Evolutionary conservation across 2,888 invertebrate genomes (phyloP).

Genomic region (Pecten maximus): DNA sequence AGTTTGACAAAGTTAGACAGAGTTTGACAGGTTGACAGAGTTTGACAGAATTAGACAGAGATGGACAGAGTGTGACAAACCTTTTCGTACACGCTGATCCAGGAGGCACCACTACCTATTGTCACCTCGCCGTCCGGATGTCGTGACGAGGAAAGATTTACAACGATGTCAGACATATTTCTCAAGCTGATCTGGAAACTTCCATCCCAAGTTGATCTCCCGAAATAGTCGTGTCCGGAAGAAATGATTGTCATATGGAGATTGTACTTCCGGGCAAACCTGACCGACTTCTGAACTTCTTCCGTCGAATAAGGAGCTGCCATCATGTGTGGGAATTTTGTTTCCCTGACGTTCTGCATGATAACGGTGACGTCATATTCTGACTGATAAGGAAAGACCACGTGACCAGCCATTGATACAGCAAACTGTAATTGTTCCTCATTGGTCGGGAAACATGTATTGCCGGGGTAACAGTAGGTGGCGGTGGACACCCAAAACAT

Average conservation of each 20-base stretch:
- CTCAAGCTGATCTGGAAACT: slow-evolving; percentile 51
- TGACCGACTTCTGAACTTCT: slow-evolving; percentile 56
- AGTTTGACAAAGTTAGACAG: too few relatives aligned
- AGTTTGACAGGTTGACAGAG: too few relatives aligned
- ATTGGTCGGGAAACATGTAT: slow-evolving; percentile 42
- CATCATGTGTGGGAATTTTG: slow-evolving; percentile 52
- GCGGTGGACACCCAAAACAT: background rate
- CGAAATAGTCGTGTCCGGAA: slow-evolving; percentile 59
- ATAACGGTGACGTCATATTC: slow-evolving; percentile 41
- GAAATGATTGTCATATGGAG: slow-evolving; percentile 51
- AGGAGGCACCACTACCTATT: slow-evolving; percentile 57
- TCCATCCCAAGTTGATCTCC: slow-evolving; percentile 58
- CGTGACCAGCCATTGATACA: slow-evolving; percentile 3
- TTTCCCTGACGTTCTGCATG: slow-evolving; percentile 50
- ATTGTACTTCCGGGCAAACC: slow-evolving; percentile 53
- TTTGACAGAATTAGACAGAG: too few relatives aligned
- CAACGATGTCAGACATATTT: slow-evolving; percentile 50
- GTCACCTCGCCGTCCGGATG: slow-evolving; percentile 59
- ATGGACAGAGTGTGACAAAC: too few relatives aligned
- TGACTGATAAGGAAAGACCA: slow-evolving; percentile 16
- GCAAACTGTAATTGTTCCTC: slow-evolving; percentile 30
- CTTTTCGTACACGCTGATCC: slow-evolving; percentile 59
- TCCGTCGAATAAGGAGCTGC: slow-evolving; percentile 39
- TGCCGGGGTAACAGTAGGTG: slow-evolving; percentile 40
- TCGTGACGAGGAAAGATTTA: slow-evolving; percentile 54